Evolutionary conservation across 2,888 invertebrate genomes (phyloP).

Genomic region (Acanthococcus lagerstroemiae): DNA sequence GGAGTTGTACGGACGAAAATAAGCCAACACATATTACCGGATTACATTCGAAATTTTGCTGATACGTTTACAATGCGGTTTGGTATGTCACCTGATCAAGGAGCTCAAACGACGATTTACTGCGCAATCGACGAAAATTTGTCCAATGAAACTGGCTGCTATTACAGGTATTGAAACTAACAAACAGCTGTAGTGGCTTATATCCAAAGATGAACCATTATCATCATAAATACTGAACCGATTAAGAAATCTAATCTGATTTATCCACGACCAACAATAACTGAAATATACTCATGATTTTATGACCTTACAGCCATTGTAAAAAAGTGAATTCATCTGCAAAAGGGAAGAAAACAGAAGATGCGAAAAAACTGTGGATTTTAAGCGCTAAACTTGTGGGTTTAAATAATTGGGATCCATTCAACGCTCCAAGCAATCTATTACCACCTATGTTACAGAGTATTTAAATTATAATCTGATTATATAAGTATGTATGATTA

Average conservation of each 20-base stretch:
- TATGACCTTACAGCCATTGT: constrained; percentile 27
- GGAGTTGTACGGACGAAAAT: constrained; percentile 66
- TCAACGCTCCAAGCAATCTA: constrained; percentile 15
- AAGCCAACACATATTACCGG: constrained; percentile 51
- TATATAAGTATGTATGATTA: no score
- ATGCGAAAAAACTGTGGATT: constrained; percentile 53
- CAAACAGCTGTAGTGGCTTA: no score
- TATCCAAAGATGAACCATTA: no score
- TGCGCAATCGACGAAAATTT: constrained; percentile 57
- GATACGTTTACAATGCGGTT: constrained; percentile 39
- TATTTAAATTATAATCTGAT: no score
- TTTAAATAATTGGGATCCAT: constrained; percentile 31
- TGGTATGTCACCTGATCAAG: constrained; percentile 51
- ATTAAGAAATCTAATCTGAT: not conserved
- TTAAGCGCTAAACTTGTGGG: constrained; percentile 46
- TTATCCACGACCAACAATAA: not conserved
- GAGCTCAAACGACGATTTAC: constrained; percentile 65
- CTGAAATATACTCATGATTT: not conserved
- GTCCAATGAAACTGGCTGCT: constrained; percentile 37
- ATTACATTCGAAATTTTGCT: constrained; percentile 43
- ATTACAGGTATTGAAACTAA: constrained; percentile 36
- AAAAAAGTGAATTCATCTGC: constrained; percentile 41
- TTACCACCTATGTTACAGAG: constrained; percentile 11
- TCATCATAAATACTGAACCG: no score
- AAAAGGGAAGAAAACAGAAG: constrained; percentile 46